Evolutionary conservation across 30 jellyfish, hydroid and myxozoan genomes (phyloP).

Genomic region (Mastigias papua): DNA sequence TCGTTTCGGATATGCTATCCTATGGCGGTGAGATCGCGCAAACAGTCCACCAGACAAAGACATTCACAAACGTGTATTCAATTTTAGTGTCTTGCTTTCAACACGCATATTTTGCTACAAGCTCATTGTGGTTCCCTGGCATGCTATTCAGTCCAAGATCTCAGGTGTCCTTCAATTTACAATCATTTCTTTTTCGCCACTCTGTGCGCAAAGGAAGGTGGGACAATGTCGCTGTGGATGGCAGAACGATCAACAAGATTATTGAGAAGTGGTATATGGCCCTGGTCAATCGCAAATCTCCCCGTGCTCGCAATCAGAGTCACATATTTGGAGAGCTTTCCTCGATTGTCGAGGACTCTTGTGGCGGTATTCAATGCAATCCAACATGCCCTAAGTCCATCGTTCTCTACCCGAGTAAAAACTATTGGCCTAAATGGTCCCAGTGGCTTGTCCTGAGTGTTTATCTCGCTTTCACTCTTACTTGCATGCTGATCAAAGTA

Average conservation of each 20-base stretch:
- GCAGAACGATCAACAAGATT: constrained; percentile 46
- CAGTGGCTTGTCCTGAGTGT: constrained; percentile 31
- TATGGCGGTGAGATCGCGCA: constrained; percentile 78
- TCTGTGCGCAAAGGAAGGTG: constrained; percentile 57
- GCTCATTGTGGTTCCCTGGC: constrained; percentile 89
- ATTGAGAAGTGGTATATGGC: constrained; percentile 54
- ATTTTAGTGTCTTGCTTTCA: constrained; percentile 86
- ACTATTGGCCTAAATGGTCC: constrained; percentile 69
- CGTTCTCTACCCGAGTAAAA: constrained; percentile 2
- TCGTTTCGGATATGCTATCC: constrained; percentile 73
- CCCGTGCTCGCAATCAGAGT: constrained; percentile 41
- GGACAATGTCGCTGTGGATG: constrained; percentile 58
- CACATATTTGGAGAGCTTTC: background rate
- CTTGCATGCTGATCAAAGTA: constrained; percentile 38
- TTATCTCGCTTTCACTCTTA: constrained; percentile 17
- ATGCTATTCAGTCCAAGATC: constrained; percentile 57
- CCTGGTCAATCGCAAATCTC: background rate
- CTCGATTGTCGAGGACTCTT: constrained; percentile 28
- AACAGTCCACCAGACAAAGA: constrained; percentile 48
- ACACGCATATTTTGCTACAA: constrained; percentile 82
- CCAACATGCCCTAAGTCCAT: constrained; percentile 89
- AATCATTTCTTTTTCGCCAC: constrained; percentile 74
- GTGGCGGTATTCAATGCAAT: constrained; percentile 85
- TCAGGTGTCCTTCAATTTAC: constrained; percentile 48
- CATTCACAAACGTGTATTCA: constrained; percentile 63